Conservation (phyloP, 2,888 invertebrate species). For the Tolmerus cingulatus region DNA sequence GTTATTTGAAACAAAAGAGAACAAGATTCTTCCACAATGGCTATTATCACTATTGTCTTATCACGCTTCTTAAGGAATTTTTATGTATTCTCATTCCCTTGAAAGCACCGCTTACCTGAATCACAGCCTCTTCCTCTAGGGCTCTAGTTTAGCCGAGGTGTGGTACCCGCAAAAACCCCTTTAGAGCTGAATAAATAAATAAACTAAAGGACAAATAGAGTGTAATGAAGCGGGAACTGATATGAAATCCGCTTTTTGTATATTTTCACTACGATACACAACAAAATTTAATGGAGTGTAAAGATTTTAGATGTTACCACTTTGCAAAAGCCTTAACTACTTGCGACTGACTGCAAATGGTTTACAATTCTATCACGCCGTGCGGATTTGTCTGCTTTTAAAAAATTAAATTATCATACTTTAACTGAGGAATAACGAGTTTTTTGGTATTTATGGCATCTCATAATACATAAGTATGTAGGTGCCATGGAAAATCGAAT, state of each 20-base stretch:
- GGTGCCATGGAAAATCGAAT: neutral
- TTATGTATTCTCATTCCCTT: slow-evolving; percentile 4
- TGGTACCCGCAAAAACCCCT: slow-evolving; percentile 1
- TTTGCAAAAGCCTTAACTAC: neutral
- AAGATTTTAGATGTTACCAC: slow-evolving; percentile 25
- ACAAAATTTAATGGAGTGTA: slow-evolving; percentile 32
- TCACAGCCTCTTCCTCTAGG: neutral
- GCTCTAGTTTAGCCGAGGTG: neutral
- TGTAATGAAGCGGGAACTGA: slow-evolving; percentile 41
- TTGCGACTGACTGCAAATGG: neutral
- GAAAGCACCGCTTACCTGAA: slow-evolving; percentile 13
- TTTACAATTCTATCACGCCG: neutral
- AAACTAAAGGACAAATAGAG: slow-evolving; percentile 29
- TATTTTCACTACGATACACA: slow-evolving; percentile 11
- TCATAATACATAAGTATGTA: too few relatives aligned
- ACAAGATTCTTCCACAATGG: slow-evolving; percentile 30
- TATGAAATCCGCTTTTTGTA: slow-evolving; percentile 30
- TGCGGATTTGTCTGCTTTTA: neutral
- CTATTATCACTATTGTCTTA: slow-evolving; percentile 32
- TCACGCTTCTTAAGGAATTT: slow-evolving; percentile 29
- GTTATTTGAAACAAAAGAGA: slow-evolving; percentile 14
- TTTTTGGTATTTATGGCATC: neutral
- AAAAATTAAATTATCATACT: neutral
- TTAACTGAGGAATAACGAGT: neutral
- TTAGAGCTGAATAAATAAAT: slow-evolving; percentile 19